These are phyloP conservation scores for Caenorhabditis becei DNA, from an alignment of 2,888 invertebrate species.

Conservation along the genomic window DNA sequence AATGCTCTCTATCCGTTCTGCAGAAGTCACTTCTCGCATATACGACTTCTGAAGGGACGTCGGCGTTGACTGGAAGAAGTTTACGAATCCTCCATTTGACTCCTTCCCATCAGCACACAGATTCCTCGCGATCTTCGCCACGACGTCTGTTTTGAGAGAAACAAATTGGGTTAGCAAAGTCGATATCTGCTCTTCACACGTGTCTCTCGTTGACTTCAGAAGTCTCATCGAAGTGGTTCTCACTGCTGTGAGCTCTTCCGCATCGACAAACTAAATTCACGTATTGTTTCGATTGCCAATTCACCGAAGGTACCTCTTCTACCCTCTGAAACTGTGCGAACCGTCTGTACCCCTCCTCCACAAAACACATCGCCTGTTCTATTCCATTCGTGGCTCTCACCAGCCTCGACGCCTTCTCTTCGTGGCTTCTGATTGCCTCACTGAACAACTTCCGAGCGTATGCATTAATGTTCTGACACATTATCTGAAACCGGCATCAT, in stretches of 20 bases:
- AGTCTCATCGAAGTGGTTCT: slow-evolving; percentile 30
- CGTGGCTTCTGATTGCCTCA: slow-evolving; percentile 55
- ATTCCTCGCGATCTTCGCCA: slow-evolving; percentile 36
- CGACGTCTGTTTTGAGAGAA: slow-evolving; percentile 25
- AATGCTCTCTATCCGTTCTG: slow-evolving; percentile 62
- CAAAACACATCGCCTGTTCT: slow-evolving; percentile 66
- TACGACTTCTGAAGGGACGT: slow-evolving; percentile 55
- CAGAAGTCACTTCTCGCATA: slow-evolving; percentile 59
- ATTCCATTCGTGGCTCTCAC: slow-evolving; percentile 67
- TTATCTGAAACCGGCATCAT: slow-evolving; percentile 52
- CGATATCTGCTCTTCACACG: slow-evolving; percentile 49
- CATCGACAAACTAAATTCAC: slow-evolving; percentile 37
- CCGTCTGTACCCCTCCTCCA: slow-evolving; percentile 59
- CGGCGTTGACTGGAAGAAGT: background rate
- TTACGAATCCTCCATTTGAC: slow-evolving; percentile 32
- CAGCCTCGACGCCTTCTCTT: slow-evolving; percentile 54
- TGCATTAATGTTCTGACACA: slow-evolving; percentile 64
- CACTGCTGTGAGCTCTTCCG: slow-evolving; percentile 31
- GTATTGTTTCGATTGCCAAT: background rate
- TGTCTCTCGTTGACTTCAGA: slow-evolving; percentile 41
- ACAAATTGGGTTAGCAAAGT: slow-evolving; percentile 38
- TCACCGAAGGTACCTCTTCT: slow-evolving; percentile 21
- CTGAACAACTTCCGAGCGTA: slow-evolving; percentile 62
- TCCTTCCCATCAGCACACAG: slow-evolving; percentile 48
- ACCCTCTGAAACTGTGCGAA: slow-evolving; percentile 57